Conservation (phyloP, 2,888 invertebrate species). For the Clunio marinus region DNA sequence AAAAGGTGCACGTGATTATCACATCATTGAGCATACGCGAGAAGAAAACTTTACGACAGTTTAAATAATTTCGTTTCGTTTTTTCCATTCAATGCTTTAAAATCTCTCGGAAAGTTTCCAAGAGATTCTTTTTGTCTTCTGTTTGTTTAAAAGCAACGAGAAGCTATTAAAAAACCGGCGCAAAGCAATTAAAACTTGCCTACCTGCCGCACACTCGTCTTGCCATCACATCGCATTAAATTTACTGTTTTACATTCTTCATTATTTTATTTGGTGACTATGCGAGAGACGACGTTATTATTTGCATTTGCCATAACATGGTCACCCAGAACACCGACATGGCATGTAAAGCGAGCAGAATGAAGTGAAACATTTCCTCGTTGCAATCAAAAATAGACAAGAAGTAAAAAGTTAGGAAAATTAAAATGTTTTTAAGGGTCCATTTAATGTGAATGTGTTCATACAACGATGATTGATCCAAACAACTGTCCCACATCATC, state of each 20-base stretch:
- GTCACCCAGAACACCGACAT: too few relatives aligned
- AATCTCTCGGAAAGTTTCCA: conserved; percentile 1
- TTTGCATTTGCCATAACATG: too few relatives aligned
- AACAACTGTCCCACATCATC: conserved; percentile 36
- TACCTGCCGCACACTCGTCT: not conserved
- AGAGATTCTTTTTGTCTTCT: not conserved
- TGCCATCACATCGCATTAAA: not conserved
- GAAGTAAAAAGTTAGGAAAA: too few relatives aligned
- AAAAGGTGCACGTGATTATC: conserved; percentile 21
- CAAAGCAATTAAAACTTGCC: conserved; percentile 6
- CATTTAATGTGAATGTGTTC: conserved; percentile 18
- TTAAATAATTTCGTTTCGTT: conserved; percentile 12
- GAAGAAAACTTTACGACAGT: not conserved
- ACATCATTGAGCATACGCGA: not conserved
- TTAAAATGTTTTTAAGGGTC: conserved; percentile 7
- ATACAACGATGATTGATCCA: conserved; percentile 28
- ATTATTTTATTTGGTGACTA: too few relatives aligned
- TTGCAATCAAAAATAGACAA: conserved; percentile 29
- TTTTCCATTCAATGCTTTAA: conserved; percentile 1
- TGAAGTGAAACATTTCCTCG: conserved; percentile 39
- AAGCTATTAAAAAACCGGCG: conserved; percentile 6
- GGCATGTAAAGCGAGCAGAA: conserved; percentile 3
- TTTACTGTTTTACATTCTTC: too few relatives aligned
- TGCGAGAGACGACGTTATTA: too few relatives aligned
- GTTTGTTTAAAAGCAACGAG: conserved; percentile 1